Base-by-base conservation (phyloP, 2,888 invertebrate genomes). In the Melinaea marsaeus region DNA sequence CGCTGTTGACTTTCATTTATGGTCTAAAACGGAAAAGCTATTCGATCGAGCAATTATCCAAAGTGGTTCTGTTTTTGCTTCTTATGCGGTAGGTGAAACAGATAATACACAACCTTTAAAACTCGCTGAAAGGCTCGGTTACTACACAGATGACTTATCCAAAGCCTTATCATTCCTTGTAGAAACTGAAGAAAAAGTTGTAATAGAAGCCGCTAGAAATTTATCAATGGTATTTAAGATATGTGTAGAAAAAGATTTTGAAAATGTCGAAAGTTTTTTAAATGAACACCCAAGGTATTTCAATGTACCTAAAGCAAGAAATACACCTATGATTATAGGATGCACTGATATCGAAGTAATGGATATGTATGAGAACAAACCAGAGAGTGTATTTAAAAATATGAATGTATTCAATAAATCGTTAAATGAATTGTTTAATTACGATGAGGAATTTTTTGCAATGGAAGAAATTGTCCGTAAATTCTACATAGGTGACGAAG, bases 401-500 rank as follows among this genome's bases (percentile, higher is more conserved):
- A 48, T 71, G 3, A 60, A 71, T 7, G 59, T 69, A 34, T 69
- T 68, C 51, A 55, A 68, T 60, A 70, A 3, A 65, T 6, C 64
- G 2, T 48, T 75, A 4, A 61, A 57, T 22, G 55, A 56, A 0
- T 62, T 62, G 61, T 82, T 82, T 57, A 71, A 75, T 60, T 74
- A 78, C 7, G 71, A 72, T 9, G 22, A 68, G 6, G 69, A 73
- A 13, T 63, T 74, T n/a, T 51, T 63, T 4, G 71, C 72, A 54
- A 73, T 79, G 71, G 71, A 69, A 32, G 59, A 73, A 3, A 57
- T 69, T 0, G 66, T 81, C 1, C 70, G 74, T 47, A 72, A 76
- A 7, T 86, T 80, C 51, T 86, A 86, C 57, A 67, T 84, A 3
- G 83, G 82, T 0, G 84, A 83, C 59, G 74, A 78, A 35, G 61